Percentiles rank a stretch among this genome's conserved stretches.
Evolutionary conservation across 1,140 invertebrate species (phyloP).

Genomic region (Macrostomum lignano): DNA sequence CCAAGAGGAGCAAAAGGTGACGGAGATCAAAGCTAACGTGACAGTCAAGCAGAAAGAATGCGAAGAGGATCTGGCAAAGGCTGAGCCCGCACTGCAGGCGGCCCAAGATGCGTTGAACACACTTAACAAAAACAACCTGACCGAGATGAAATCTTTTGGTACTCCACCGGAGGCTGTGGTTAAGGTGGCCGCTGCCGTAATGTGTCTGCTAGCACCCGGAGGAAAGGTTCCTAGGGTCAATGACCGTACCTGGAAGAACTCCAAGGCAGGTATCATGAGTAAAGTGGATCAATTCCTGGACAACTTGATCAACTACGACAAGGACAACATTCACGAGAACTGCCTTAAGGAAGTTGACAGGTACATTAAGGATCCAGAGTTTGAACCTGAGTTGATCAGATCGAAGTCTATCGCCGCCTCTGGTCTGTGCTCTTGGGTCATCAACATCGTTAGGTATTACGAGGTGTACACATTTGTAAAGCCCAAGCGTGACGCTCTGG

Average conservation of each 20-base stretch:
- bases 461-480: conserved; percentile 83
- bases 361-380: conserved; percentile 55
- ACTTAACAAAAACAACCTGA: conserved; percentile 69
- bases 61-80: conserved; percentile 67
- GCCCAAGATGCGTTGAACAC: conserved; percentile 80
- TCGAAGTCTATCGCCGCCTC: conserved; percentile 70
- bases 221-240: conserved; percentile 51
- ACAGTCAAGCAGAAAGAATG: conserved; percentile 69
- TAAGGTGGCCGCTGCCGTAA: conserved; percentile 70
- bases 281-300: conserved; percentile 74
- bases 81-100: conserved; percentile 62
- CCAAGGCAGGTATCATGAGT: conserved; percentile 57
- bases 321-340: conserved; percentile 77
- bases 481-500: conserved; percentile 66
- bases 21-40: conserved; percentile 69
- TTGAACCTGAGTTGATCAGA: conserved; percentile 64
- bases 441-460: conserved; percentile 69
- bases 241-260: conserved; percentile 75
- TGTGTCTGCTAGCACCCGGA: conserved; percentile 63
- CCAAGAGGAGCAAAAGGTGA: conserved; percentile 70
- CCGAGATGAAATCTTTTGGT: conserved; percentile 81
- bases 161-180: conserved; percentile 45
- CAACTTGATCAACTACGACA: conserved; percentile 62
- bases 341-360: conserved; percentile 68
- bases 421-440: conserved; percentile 75